Base-by-base conservation (phyloP, 2,888 invertebrate genomes). In the Eupithecia centaureata region DNA sequence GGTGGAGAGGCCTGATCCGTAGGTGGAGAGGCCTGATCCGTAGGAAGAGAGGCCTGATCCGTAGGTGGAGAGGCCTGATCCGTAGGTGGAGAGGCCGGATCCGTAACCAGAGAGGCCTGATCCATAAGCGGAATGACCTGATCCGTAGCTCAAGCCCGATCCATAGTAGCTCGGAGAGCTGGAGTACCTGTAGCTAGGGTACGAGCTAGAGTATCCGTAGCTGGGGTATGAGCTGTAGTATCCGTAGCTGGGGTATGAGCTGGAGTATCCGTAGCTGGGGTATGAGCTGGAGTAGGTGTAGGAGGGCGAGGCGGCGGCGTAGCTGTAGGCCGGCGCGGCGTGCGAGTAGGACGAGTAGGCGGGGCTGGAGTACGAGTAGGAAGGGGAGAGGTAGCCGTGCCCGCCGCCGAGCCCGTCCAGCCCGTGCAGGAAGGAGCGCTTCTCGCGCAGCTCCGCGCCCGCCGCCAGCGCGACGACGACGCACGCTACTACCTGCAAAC, bases 371-470 rank as follows among this genome's bases (percentile, higher is more conserved):
- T 71, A 70, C n/a, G 72, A 61, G 70, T 73, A 73, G 7, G 67
- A 63, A 1, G 74, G 68, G 2, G 61, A 47, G 0, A 70, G 57
- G 62, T 70, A 72, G 51, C 59, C 63, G 60, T 61, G 54, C 3
- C 64, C 28, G 2, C 70, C 42, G 59, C 47, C 47, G 32, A 54
- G 42, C 68, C 64, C 22, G 56, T 63, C 58, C 33, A 58, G 33
- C 65, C 71, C 42, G 67, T 69, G 28, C 68, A 81, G 73, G 70
- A 79, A 78, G 65, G 82, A 83, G 58, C 87, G 85, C 78, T 87
- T 87, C 38, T 76, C 77, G 4, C 86, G 86, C 4, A 71, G 71
- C 18, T 80, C 74, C 63, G 79, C 76, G 61, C 69, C 77, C 27
- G 76, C 66, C 13, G 75, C 80, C n/a, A 77, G 63, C 42, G 79